Evolutionary conservation across 64 coral and sea anemone genomes (phyloP).

Genomic region (Montipora efflorescens): DNA sequence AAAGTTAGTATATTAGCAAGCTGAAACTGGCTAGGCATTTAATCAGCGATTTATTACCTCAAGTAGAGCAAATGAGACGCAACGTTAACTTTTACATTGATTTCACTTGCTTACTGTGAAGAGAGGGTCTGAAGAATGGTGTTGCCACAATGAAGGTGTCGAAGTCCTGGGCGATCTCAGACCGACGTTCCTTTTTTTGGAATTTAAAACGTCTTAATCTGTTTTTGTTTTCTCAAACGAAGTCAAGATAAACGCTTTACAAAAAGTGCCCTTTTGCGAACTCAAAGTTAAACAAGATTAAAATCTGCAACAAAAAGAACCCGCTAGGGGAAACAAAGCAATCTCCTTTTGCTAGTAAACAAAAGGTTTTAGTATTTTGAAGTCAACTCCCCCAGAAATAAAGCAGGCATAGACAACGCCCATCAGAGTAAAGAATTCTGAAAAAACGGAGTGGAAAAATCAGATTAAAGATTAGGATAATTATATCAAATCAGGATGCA

Average conservation of each 20-base stretch:
- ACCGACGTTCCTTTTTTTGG: too few relatives aligned
- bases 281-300: conserved; percentile 8
- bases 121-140: neutral
- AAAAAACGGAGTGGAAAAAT: neutral
- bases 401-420: neutral
- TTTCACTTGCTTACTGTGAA: neutral
- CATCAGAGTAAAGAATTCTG: neutral
- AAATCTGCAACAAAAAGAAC: conserved; percentile 28
- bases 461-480: conserved; percentile 28
- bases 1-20: too few relatives aligned
- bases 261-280: neutral
- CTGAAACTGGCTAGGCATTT: neutral
- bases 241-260: neutral
- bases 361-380: neutral
- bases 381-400: neutral
- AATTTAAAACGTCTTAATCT: neutral
- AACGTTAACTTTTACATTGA: neutral
- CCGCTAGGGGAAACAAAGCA: conserved; percentile 37
- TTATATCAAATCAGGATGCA: neutral
- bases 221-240: conserved; percentile 37
- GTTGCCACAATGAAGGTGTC: neutral
- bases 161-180: too few relatives aligned
- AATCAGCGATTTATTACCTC: neutral
- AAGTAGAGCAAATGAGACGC: neutral
- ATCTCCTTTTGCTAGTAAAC: neutral